A percentile compares a stretch with the other conserved stretches of the same genome.
phyloP scores from a whole-genome alignment of 2,888 invertebrate species.

The Acanthopleura granulata region DNA sequence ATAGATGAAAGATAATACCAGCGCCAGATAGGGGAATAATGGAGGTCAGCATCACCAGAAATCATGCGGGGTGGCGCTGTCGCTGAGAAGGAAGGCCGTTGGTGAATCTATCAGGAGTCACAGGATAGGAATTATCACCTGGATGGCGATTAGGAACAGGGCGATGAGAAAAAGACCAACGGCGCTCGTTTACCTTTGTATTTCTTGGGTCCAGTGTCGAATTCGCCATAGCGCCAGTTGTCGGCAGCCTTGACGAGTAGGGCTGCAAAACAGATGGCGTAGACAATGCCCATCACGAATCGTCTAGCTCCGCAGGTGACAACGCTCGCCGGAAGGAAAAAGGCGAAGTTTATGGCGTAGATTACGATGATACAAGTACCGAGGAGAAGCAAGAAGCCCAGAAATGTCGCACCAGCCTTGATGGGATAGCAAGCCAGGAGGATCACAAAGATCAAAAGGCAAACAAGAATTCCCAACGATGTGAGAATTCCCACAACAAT shows the following conservation, averaged over 20 bases:
- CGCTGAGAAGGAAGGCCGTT: slow-evolving; percentile 47
- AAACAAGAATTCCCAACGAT: slow-evolving; percentile 65
- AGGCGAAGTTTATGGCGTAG: slow-evolving; percentile 70
- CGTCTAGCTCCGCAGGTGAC: slow-evolving; percentile 68
- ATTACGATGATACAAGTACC: slow-evolving; percentile 70
- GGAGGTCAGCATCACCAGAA: slow-evolving; percentile 60
- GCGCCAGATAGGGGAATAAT: slow-evolving; percentile 64
- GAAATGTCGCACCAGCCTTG: slow-evolving; percentile 65
- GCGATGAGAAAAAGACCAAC: slow-evolving; percentile 63
- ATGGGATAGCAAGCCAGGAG: slow-evolving; percentile 67
- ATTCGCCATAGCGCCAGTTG: slow-evolving; percentile 64
- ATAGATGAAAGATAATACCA: slow-evolving; percentile 69
- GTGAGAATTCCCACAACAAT: slow-evolving; percentile 61
- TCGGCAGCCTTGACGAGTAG: slow-evolving; percentile 70
- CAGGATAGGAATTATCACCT: slow-evolving; percentile 66
- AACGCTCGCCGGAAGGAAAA: slow-evolving; percentile 67
- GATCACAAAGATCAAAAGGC: slow-evolving; percentile 66
- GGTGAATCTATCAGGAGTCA: slow-evolving; percentile 70
- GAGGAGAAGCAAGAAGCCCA: slow-evolving; percentile 70
- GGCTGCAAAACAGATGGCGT: slow-evolving; percentile 69
- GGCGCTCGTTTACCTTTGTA: slow-evolving; percentile 57
- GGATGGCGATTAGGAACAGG: slow-evolving; percentile 46
- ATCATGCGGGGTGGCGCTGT: slow-evolving; percentile 40
- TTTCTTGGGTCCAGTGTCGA: slow-evolving; percentile 37
- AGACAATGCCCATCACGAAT: slow-evolving; percentile 70